These are phyloP conservation scores for Orius insidiosus DNA, from an alignment of 1,140 invertebrate species.

Conservation along the genomic window DNA sequence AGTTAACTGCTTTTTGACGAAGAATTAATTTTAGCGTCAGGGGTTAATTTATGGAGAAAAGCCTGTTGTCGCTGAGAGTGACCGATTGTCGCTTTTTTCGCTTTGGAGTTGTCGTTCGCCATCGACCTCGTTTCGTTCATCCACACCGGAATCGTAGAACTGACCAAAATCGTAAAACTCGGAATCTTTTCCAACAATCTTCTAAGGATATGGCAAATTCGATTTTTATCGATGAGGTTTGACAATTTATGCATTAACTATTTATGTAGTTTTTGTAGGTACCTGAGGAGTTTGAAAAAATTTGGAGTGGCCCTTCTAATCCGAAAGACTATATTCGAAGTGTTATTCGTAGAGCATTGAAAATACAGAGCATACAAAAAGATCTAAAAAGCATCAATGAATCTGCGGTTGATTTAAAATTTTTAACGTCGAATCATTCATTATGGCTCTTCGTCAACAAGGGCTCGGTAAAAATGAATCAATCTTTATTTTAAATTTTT, in stretches of 20 bases:
- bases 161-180: background rate
- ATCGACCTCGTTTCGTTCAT: too few species aligned
- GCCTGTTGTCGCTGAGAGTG: too few species aligned
- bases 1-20: too few species aligned
- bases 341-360: conserved; percentile 40
- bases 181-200: conserved; percentile 8
- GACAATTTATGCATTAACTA: background rate
- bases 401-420: conserved; percentile 52
- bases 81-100: too few species aligned
- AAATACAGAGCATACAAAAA: conserved; percentile 29
- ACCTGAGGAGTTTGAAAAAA: conserved; percentile 48
- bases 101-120: too few species aligned
- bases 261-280: conserved; percentile 33
- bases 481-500: too few species aligned
- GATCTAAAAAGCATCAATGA: conserved; percentile 28
- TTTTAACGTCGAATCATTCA: conserved; percentile 61
- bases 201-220: conserved; percentile 23
- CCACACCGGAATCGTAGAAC: conserved; percentile 7
- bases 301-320: conserved; percentile 65
- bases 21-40: too few species aligned
- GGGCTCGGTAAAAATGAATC: conserved; percentile 55
- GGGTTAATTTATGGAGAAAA: too few species aligned
- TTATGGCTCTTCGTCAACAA: conserved; percentile 67
- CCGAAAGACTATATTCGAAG: conserved; percentile 50
- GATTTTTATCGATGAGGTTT: background rate